These are phyloP conservation scores for Drosophila repleta DNA, from an alignment of 1,140 invertebrate species.

Conservation along the genomic window DNA sequence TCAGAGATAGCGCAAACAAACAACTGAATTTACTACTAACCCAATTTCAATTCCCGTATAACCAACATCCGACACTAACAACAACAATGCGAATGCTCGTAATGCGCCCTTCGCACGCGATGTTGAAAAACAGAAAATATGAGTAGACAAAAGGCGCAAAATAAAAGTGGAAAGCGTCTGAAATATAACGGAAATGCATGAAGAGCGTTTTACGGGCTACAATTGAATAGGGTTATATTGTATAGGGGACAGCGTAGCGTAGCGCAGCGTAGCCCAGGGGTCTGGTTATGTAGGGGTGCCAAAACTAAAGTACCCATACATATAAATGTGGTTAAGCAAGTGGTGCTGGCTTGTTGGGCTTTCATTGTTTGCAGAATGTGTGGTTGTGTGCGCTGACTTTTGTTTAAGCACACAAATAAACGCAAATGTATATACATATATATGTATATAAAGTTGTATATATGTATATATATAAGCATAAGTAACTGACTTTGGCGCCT, in stretches of 20 bases:
- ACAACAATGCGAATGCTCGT: constrained; percentile 13
- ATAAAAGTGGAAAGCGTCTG: constrained; percentile 63
- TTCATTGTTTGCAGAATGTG: constrained; percentile 8
- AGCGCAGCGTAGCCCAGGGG: not conserved
- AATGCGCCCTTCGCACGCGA: constrained; percentile 22
- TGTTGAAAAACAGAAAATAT: constrained; percentile 45
- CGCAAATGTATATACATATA: not conserved
- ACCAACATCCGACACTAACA: constrained; percentile 44
- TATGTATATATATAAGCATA: not conserved
- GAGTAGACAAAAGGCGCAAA: constrained; percentile 64
- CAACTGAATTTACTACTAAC: constrained; percentile 72
- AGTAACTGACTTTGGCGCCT: constrained; percentile 26
- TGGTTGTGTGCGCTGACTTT: constrained; percentile 42
- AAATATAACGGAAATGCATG: constrained; percentile 70
- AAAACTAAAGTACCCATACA: constrained; percentile 11
- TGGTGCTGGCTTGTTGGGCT: constrained; percentile 1
- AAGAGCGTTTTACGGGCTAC: constrained; percentile 34
- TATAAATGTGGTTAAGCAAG: constrained; percentile 26
- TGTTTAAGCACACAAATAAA: constrained; percentile 44
- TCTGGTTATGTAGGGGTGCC: not conserved
- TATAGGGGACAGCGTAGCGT: not conserved
- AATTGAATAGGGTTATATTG: constrained; percentile 4
- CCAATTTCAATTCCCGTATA: constrained; percentile 64
- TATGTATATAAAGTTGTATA: not conserved
- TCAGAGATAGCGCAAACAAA: constrained; percentile 56